Base-by-base conservation (phyloP, 2,888 invertebrate species). In the Blomia tropicalis region DNA sequence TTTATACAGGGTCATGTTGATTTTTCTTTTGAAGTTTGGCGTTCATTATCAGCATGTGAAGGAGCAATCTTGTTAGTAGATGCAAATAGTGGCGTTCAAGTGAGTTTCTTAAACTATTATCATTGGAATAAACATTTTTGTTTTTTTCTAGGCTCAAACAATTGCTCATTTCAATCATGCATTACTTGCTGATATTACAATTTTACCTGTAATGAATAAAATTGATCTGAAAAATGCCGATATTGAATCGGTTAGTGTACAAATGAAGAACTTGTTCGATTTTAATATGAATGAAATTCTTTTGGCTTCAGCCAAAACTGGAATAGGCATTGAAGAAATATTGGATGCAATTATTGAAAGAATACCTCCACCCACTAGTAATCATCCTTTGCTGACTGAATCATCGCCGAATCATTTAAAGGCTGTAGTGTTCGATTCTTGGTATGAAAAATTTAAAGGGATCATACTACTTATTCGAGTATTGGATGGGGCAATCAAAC, bases 141-240 rank as follows among this genome's bases (percentile, higher is more conserved):
- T 36, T 36, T 11, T 36, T 36, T 11, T 36, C 17, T 36, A 36
- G 77, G 95, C 96, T 0, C 96, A 98, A 76, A 98, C 96, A 0
- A 90, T 96, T 1, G 93, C 96, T 19, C 96, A 96, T 71, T 93
- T 89, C 75, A 85, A 87, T 72, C 75, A 95, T 66, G 93, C 96
- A 0, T 85, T 85, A 74, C 82, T 82, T 59, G 82, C 81, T 67
- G 82, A 91, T 69, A 75, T 95, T 60, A 75, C 79, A 1, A 83
- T 96, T 63, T 82, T 96, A 70, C 93, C 96, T 0, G 90, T 91
- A 0, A 77, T 98, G 36, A 98, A 96, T 75, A 98, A 98, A 79
- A 89, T 96, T 63, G 96, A 98, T 73, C 78, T 96, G 61, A 88
- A 89, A 69, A 81, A 85, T 73, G 92, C 93, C 0, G 77, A 91